Evolutionary conservation across 2,888 invertebrate species (phyloP), one percentile per base, ranked within the genome.

Genomic region (Apamea sordens): DNA sequence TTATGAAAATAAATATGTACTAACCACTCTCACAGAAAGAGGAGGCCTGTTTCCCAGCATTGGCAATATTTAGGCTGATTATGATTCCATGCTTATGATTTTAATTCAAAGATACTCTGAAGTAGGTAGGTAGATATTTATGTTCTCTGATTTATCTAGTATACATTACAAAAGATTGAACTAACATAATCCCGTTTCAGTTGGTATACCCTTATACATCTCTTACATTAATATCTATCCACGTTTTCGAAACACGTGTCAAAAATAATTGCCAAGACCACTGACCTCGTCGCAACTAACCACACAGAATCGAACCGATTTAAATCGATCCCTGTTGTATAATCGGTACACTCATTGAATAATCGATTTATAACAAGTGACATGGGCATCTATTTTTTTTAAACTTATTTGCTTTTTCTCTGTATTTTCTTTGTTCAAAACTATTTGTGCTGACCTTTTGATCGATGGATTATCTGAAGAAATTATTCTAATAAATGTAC

Each of bases 351-450:
- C 74, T 84, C 80, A 78, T 84, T 88, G 87, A 88, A 88, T 89
- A 89, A 89, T 84, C 83, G 82, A 87, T 84, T 81, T 85, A 87
- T 86, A 89, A 87, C 86, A 89, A 86, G 86, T 87, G 86, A 88
- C 87, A 83, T 59, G 64, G 28, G 67, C 67, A 65, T 82, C 76
- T 78, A 78, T 82, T 87, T 59, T 86, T 59, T 47, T 41, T 68
- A 77, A 73, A 75, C 76, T 73, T 75, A 68, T 80, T 53, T 75
- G 44, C 3, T 56, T 41, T 76, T 63, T 44, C 28, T 68, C n/a
- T 18, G 41, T 70, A n/a, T 79, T 79, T 74, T 80, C 82, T 84
- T 83, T 88, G 81, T 80, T 85, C 73, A 77, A 67, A 76, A 74
- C n/a, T n/a, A n/a, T n/a, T n/a, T n/a, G n/a, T n/a, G 13, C 32